These are phyloP conservation scores for Pachyseris speciosa DNA, from an alignment of 64 coral and sea anemone genomes.

Conservation along the genomic window DNA sequence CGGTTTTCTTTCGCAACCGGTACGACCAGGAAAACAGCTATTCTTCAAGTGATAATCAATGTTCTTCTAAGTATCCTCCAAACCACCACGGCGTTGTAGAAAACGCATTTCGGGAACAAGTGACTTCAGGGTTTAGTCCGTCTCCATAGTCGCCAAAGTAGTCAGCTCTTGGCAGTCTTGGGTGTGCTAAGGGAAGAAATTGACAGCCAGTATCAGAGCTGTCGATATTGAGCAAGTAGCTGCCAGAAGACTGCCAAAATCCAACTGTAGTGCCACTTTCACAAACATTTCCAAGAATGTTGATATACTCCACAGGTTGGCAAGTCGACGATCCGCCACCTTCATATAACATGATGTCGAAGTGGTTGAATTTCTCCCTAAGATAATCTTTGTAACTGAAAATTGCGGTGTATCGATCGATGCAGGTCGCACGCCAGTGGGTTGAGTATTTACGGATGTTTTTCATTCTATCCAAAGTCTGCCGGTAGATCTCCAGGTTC, in stretches of 20 bases:
- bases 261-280: neutral
- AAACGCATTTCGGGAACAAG: constrained; percentile 21
- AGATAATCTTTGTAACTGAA: constrained; percentile 72
- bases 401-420: constrained; percentile 8
- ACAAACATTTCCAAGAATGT: constrained; percentile 57
- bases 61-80: constrained; percentile 24
- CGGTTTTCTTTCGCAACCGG: too few relatives aligned
- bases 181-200: constrained; percentile 27
- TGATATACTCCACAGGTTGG: constrained; percentile 55
- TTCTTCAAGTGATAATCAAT: too few relatives aligned
- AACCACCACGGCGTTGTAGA: constrained; percentile 64
- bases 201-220: neutral
- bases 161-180: constrained; percentile 16
- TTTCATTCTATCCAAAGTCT: constrained; percentile 49
- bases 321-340: constrained; percentile 48
- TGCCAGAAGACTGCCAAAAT: constrained; percentile 38
- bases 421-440: constrained; percentile 71
- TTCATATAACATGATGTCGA: constrained; percentile 45
- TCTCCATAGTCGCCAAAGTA: constrained; percentile 67
- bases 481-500: constrained; percentile 62
- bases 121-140: constrained; percentile 35
- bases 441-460: constrained; percentile 37
- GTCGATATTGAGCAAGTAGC: constrained; percentile 31
- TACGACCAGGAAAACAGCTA: too few relatives aligned
- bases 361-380: constrained; percentile 36